Percentiles rank a stretch among this genome's conserved stretches.
Conservation (phyloP, 1,140 invertebrate genomes). For the Lasioglossum albipes region DNA sequence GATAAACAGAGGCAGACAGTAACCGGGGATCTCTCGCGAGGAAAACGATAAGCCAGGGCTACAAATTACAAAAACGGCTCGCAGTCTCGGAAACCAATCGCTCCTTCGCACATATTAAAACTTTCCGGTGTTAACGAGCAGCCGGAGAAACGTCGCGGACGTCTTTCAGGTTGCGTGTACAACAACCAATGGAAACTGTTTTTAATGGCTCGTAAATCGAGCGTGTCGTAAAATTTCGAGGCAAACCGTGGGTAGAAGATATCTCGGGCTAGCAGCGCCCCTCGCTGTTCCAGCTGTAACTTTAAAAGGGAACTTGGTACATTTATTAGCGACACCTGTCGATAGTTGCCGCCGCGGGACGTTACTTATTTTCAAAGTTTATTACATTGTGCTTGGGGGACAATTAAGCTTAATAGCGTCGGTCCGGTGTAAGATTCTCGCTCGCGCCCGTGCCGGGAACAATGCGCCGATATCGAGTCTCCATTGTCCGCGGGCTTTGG, state of each 20-base stretch:
- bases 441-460: conserved; percentile 3
- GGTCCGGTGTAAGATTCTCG: background rate
- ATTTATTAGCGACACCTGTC: conserved; percentile 42
- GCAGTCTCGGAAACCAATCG: too few species aligned
- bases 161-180: background rate
- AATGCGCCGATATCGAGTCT: conserved; percentile 37
- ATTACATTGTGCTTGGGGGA: conserved; percentile 30
- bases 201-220: background rate
- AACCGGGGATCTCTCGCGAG: too few species aligned
- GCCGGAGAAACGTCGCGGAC: too few species aligned
- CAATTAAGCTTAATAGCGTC: conserved; percentile 40
- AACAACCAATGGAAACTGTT: background rate
- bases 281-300: background rate
- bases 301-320: conserved; percentile 21
- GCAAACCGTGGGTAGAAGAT: too few species aligned
- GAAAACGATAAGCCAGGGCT: too few species aligned
- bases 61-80: too few species aligned
- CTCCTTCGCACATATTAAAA: too few species aligned
- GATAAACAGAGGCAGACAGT: too few species aligned
- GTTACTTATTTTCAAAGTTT: conserved; percentile 44
- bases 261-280: too few species aligned
- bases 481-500: conserved; percentile 15
- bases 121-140: too few species aligned
- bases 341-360: conserved; percentile 22
- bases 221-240: background rate